Percentiles rank a stretch among this genome's conserved stretches.
These are phyloP conservation scores for Ceramica pisi DNA, from an alignment of 2,888 invertebrate genomes.

Conservation along the genomic window DNA sequence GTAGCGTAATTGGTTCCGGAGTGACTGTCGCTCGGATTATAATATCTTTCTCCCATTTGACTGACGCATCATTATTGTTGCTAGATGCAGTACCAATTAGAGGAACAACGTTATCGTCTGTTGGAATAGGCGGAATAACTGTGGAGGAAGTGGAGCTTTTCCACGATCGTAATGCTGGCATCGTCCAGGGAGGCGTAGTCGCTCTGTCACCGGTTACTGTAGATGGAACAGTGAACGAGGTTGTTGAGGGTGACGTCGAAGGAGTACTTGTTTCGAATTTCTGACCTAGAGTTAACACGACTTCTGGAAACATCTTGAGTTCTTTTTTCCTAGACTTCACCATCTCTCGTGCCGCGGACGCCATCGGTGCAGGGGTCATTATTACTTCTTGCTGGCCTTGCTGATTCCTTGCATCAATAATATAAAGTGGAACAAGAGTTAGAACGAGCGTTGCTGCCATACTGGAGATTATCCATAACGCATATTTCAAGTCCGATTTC, in stretches of 20 bases:
- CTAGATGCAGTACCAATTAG: constrained; percentile 79
- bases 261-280: constrained; percentile 75
- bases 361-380: constrained; percentile 75
- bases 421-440: constrained; percentile 81
- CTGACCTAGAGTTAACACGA: constrained; percentile 74
- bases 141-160: constrained; percentile 80
- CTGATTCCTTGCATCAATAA: constrained; percentile 80
- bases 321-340: constrained; percentile 85
- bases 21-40: constrained; percentile 84
- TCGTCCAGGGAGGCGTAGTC: constrained; percentile 88
- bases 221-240: constrained; percentile 70
- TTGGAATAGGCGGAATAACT: constrained; percentile 79
- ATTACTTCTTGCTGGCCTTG: constrained; percentile 72
- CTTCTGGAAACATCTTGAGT: constrained; percentile 78
- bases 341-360: constrained; percentile 78
- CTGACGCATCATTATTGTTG: constrained; percentile 79
- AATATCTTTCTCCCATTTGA: constrained; percentile 85
- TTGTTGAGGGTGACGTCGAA: constrained; percentile 71
- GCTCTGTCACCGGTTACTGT: constrained; percentile 74
- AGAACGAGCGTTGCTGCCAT: constrained; percentile 80
- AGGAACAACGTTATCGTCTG: constrained; percentile 79
- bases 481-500: constrained; percentile 82
- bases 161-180: constrained; percentile 89
- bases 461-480: constrained; percentile 81
- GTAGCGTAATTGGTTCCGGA: constrained; percentile 80